phyloP scores from a whole-genome alignment of 1,140 invertebrate species.

The Anastatus disparis region DNA sequence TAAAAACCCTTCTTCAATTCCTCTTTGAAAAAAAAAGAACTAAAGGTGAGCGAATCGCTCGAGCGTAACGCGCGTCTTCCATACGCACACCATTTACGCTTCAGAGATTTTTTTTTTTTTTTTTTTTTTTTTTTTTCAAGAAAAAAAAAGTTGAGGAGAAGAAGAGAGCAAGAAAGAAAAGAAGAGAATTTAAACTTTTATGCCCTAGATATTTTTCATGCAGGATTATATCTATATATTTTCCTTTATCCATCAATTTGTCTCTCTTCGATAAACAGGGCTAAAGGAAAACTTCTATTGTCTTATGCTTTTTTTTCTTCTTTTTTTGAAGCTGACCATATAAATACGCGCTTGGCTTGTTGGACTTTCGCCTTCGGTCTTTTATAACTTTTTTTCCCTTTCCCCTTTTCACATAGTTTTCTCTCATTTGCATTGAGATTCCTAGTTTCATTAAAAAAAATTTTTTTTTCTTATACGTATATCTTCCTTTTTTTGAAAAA shows the following conservation, averaged over 20 bases:
- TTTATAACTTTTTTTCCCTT: not conserved
- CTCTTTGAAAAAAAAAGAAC: too few species aligned
- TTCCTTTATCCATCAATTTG: conserved; percentile 16
- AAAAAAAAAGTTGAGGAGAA: too few species aligned
- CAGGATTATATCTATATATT: not conserved
- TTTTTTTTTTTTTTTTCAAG: too few species aligned
- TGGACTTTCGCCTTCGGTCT: not conserved
- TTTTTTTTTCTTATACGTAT: too few species aligned
- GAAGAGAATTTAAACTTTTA: not conserved
- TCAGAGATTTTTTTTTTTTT: too few species aligned
- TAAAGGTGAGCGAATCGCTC: not conserved
- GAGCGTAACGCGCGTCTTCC: conserved; percentile 2
- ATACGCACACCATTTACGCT: conserved; percentile 1
- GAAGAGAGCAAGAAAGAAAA: too few species aligned
- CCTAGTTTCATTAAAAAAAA: too few species aligned
- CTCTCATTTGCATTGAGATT: conserved; percentile 9
- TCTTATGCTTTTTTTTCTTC: too few species aligned
- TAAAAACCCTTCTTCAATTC: too few species aligned
- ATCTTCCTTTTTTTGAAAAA: too few species aligned
- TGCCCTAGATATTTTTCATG: conserved; percentile 4
- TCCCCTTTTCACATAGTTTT: not conserved
- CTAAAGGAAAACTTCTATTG: not conserved
- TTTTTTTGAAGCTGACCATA: too few species aligned
- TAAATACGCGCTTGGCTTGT: not conserved
- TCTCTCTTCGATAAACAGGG: not conserved